Conservation (phyloP, 2,113 vertebrate genomes). For the Actenoides lindsayi region DNA sequence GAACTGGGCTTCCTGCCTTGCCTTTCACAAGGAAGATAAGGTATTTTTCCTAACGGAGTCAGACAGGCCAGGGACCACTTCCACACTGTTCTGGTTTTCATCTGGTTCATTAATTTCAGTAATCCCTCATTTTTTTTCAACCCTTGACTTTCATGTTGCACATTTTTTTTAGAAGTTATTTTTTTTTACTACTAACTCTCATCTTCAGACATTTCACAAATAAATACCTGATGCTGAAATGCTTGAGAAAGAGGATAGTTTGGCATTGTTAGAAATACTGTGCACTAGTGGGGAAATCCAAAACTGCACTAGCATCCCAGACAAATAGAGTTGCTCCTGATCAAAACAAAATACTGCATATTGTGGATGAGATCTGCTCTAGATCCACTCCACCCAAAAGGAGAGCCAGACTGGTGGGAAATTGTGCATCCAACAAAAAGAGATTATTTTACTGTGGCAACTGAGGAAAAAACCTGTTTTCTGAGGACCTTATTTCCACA, state of each 20-base stretch:
- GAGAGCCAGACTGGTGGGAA: background rate
- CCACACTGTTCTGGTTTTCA: background rate
- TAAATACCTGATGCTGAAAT: background rate
- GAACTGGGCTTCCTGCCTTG: slow-evolving; percentile 90
- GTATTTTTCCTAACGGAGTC: slow-evolving; percentile 63
- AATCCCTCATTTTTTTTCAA: background rate
- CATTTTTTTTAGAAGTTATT: background rate
- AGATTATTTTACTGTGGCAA: background rate
- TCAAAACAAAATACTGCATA: background rate
- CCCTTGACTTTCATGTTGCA: background rate
- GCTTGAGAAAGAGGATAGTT: background rate
- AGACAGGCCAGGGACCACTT: background rate
- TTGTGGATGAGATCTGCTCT: background rate
- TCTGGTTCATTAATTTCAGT: background rate
- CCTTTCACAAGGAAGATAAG: slow-evolving; percentile 80
- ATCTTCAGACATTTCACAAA: background rate
- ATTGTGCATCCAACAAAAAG: background rate
- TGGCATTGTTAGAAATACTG: background rate
- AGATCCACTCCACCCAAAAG: background rate
- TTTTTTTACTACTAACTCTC: background rate
- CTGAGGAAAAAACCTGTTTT: background rate
- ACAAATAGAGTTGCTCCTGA: background rate
- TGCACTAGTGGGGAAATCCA: background rate
- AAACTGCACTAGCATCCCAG: background rate
- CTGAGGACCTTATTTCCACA: background rate